Conservation (phyloP, 2,113 vertebrate species). For the Anolis sagrei region DNA sequence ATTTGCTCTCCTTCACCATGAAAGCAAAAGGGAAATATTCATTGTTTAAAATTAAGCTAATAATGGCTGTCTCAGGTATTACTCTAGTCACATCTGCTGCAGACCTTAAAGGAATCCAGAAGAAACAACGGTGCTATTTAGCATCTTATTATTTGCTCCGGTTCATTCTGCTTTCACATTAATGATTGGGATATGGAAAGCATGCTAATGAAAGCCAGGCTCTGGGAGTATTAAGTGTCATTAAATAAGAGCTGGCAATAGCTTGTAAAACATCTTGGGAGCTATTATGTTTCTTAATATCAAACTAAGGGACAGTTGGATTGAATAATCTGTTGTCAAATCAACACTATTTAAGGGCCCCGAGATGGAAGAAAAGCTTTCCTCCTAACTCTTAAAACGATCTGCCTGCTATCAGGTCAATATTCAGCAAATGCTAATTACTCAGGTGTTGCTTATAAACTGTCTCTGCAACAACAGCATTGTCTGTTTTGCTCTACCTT, state of each 20-base stretch:
- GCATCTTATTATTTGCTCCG: conserved; percentile 62
- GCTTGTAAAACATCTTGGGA: conserved; percentile 36
- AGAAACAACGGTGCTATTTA: conserved; percentile 40
- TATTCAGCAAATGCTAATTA: conserved; percentile 7
- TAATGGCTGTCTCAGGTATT: neutral
- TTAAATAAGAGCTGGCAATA: conserved; percentile 62
- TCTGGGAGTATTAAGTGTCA: conserved; percentile 48
- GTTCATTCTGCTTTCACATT: conserved; percentile 57
- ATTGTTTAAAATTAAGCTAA: neutral
- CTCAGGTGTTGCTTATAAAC: conserved; percentile 4
- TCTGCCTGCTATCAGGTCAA: neutral
- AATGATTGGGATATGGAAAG: conserved; percentile 56
- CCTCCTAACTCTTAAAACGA: conserved; percentile 28
- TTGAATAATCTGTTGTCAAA: conserved; percentile 35
- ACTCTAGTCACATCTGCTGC: conserved; percentile 20
- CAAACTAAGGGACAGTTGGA: conserved; percentile 50
- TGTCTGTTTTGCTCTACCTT: neutral
- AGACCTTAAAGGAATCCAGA: conserved; percentile 11
- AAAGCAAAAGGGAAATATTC: neutral
- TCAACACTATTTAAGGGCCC: conserved; percentile 35
- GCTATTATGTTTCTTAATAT: conserved; percentile 31
- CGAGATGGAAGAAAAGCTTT: conserved; percentile 39
- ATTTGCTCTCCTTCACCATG: neutral
- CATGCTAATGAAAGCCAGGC: conserved; percentile 65
- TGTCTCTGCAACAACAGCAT: neutral